Base-by-base conservation (phyloP, 2,888 invertebrate genomes). In the Ramazzottius varieornatus region DNA sequence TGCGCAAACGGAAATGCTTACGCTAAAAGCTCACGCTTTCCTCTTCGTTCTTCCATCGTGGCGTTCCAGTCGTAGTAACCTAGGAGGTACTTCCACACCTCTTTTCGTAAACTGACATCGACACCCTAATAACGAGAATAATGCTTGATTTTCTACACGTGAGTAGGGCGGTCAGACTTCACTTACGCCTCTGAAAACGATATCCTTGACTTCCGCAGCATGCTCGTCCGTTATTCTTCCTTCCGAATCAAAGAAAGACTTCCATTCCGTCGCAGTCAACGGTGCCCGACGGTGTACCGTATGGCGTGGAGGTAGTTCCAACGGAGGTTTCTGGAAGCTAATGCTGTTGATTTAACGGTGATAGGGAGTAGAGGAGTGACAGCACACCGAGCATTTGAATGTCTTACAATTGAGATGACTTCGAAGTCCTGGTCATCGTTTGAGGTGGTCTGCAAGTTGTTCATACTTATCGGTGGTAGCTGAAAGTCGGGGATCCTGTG, bases 21-120 rank as follows among this genome's bases (percentile, higher is more conserved):
- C n/a, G n/a, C n/a, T n/a, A n/a, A n/a, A n/a, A n/a, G n/a, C n/a
- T 83, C 83, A 40, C 84, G 81, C 40, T 85, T 76, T 67, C 81
- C 81, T 68, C 82, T 81, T 66, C 90, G 80, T 71, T 88, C 84
- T 16, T 80, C 75, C 65, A 82, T 80, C 0, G 86, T 86, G 70
- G 86, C 85, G 67, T 83, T 80, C 90, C 91, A 93, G 0, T 84
- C 83, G 72, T 85, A 85, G 73, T 88, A 92, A 70, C 86, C 86
- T 0, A 98, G 80, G 1, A 98, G 80, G 75, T 86, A 94, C 75
- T 93, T 94, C 96, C 96, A 98, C 0, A 91, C 88, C 71, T 87
- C 86, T 24, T 81, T 80, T 24, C 92, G 80, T 68, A 92, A 79
- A 1, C 82, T 80, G 66, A 83, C 83, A 16, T 83, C 83, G 32